phyloP scores from a whole-genome alignment of 1,140 invertebrate species.

The Tetramorium parvispinum region DNA sequence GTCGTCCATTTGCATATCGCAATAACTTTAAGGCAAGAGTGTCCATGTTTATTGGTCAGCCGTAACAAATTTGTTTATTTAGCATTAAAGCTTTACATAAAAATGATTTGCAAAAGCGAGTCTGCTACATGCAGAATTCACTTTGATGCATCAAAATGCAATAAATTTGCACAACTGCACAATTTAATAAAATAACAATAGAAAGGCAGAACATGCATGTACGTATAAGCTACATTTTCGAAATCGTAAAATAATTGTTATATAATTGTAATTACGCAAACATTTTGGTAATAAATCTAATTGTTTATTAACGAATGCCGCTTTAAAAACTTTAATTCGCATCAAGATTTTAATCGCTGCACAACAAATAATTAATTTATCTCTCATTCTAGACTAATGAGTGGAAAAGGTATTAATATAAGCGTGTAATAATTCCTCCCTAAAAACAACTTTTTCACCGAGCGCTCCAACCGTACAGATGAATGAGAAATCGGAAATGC shows the following conservation, averaged over 20 bases:
- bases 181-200: slow-evolving; percentile 16
- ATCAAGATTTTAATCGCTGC: slow-evolving; percentile 14
- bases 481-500: neutral
- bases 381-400: neutral
- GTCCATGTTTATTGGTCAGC: slow-evolving; percentile 1
- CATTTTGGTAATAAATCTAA: slow-evolving; percentile 25
- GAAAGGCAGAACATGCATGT: neutral
- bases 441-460: neutral
- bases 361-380: neutral
- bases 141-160: neutral
- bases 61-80: slow-evolving; percentile 17
- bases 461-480: neutral
- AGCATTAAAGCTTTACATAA: neutral
- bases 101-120: neutral
- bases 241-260: slow-evolving; percentile 22
- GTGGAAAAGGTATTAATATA: neutral
- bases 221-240: neutral
- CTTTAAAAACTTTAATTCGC: slow-evolving; percentile 4
- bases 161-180: neutral
- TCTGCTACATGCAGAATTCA: neutral
- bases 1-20: slow-evolving; percentile 55
- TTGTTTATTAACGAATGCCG: slow-evolving; percentile 50
- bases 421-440: neutral
- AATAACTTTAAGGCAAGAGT: slow-evolving; percentile 40
- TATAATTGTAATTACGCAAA: slow-evolving; percentile 9